Percentiles rank a stretch among this genome's conserved stretches.
phyloP scores from a whole-genome alignment of 2,113 vertebrate species.

The Hippocampus barbouri region DNA sequence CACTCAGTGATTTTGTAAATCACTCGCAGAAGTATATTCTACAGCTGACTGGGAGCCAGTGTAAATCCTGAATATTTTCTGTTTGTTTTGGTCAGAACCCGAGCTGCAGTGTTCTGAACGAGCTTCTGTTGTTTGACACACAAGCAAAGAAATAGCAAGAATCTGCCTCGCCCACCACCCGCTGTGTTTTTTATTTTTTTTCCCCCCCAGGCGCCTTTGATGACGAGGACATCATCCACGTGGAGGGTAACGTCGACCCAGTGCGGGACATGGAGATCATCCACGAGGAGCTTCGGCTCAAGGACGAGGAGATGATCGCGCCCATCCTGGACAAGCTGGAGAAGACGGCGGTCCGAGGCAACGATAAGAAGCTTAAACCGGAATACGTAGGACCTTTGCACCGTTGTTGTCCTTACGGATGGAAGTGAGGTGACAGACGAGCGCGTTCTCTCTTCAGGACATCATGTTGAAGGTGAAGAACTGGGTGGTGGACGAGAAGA shows the following conservation, averaged over 20 bases:
- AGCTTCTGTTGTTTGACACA: too few species aligned
- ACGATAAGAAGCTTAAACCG: constrained; percentile 97
- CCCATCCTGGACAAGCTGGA: constrained; percentile 94
- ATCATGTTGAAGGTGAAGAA: constrained; percentile 95
- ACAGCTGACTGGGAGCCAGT: too few species aligned
- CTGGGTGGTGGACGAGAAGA: constrained; percentile 95
- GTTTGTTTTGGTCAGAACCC: too few species aligned
- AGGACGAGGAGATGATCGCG: constrained; percentile 90
- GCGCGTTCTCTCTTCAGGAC: constrained; percentile 74
- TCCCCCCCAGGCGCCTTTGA: constrained; percentile 82
- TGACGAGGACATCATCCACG: constrained; percentile 95
- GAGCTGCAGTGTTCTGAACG: too few species aligned
- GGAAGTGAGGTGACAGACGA: not conserved
- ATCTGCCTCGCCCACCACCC: too few species aligned
- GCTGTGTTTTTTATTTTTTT: not conserved
- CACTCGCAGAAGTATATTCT: too few species aligned
- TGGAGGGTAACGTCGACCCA: constrained; percentile 94
- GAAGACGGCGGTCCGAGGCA: constrained; percentile 90
- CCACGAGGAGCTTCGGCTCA: constrained; percentile 94
- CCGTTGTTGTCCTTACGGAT: not conserved
- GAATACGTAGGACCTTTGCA: constrained; percentile 84
- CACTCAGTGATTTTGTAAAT: too few species aligned
- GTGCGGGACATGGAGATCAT: constrained; percentile 87
- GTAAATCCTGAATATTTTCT: too few species aligned
- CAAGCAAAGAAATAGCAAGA: too few species aligned